Conservation (phyloP, 2,888 invertebrate species). For the Rutpela maculata region DNA sequence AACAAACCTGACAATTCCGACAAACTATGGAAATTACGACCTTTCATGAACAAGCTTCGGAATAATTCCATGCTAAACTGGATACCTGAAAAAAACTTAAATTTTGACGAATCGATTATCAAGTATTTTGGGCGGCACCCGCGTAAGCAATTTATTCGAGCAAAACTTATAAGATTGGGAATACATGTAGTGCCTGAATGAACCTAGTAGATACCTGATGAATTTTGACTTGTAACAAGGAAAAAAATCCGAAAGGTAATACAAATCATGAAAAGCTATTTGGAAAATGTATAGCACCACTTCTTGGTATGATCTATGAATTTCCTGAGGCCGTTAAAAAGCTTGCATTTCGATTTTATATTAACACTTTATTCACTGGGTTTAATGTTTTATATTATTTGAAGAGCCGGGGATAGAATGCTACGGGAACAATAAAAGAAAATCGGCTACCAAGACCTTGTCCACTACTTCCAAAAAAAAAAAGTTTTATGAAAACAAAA, state of each 20-base stretch:
- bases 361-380: conserved; percentile 56
- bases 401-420: conserved; percentile 51
- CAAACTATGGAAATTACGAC: no score
- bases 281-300: conserved; percentile 47
- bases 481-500: background rate
- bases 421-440: conserved; percentile 58
- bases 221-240: conserved; percentile 51
- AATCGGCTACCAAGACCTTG: conserved; percentile 51
- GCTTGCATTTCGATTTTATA: conserved; percentile 45
- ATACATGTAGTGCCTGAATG: conserved; percentile 62
- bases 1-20: conserved; percentile 39
- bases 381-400: conserved; percentile 54
- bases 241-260: conserved; percentile 48
- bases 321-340: conserved; percentile 53
- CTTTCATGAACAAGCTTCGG: no score
- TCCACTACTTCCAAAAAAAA: conserved; percentile 30
- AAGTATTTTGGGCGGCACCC: conserved; percentile 55
- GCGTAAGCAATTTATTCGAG: conserved; percentile 57
- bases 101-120: conserved; percentile 36
- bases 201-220: conserved; percentile 59
- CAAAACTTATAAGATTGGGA: conserved; percentile 60
- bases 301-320: conserved; percentile 48
- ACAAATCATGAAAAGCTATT: conserved; percentile 41
- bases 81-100: conserved; percentile 44
- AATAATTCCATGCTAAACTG: conserved; percentile 43